Conservation (phyloP, 2,113 vertebrate genomes). For the Colistium nudipinnis region DNA sequence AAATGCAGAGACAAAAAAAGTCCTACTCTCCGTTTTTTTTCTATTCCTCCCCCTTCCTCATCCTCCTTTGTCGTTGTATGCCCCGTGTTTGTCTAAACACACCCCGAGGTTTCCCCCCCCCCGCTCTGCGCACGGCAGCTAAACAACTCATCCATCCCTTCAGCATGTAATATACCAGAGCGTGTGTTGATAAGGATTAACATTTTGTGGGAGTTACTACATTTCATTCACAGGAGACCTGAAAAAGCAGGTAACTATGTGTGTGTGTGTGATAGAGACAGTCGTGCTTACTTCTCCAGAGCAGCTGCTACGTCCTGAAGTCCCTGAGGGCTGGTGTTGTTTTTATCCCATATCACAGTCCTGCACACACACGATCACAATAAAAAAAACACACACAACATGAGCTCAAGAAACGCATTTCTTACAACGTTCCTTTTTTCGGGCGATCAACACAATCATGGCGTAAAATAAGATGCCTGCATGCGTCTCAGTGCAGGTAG, state of each 20-base stretch:
- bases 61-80: constrained; percentile 35
- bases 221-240: background rate
- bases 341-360: constrained; percentile 98
- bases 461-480: background rate
- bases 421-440: no score
- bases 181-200: background rate
- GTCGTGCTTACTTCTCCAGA: constrained; percentile 91
- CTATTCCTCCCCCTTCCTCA: background rate
- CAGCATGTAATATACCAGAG: background rate
- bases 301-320: constrained; percentile 97
- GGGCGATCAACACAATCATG: no score
- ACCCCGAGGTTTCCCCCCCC: constrained; percentile 41
- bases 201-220: background rate
- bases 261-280: background rate
- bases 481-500: background rate
- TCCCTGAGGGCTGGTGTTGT: constrained; percentile 94
- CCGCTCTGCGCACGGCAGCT: constrained; percentile 14
- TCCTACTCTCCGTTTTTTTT: background rate
- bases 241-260: background rate
- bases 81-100: constrained; percentile 24
- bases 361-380: constrained; percentile 75
- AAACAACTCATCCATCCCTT: constrained; percentile 6
- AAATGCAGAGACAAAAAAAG: background rate
- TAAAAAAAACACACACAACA: background rate
- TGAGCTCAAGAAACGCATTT: background rate